Base-by-base conservation (phyloP, 2,113 vertebrate species). In the Podarcis cretensis region DNA sequence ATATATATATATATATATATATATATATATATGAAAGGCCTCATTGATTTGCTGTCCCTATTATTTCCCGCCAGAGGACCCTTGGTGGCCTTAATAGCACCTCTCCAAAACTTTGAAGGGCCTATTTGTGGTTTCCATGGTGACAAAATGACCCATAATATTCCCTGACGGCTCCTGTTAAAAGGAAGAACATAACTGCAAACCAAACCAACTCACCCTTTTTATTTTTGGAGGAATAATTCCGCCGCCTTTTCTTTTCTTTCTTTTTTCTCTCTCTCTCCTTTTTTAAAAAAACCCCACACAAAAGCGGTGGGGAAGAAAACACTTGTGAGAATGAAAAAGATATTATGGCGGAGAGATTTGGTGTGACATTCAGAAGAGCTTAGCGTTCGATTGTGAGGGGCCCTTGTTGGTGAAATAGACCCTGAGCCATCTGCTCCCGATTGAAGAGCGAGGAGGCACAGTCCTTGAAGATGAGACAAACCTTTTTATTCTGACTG, bases 11-110 rank as follows among this genome's bases (percentile, higher is more conserved):
- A 48, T 48, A 48, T 63, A 18, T 63, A 37, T 37, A 37, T 37
- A 20, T 63, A 20, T 63, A 18, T 63, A 20, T 92, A 91, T 93
- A 84, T 94, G 95, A 94, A 96, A 94, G 94, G 90, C 92, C 91
- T 93, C 94, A 94, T 96, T 95, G 95, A 95, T 96, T 95, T 95
- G 94, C 94, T 89, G 90, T 94, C 94, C 94, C 93, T 93, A 91
- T 95, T 94, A 90, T 95, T 92, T 93, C 94, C 93, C 87, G 68
- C 91, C 88, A 78, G 91, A 92, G 92, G 93, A 92, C 91, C 91
- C 94, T 92, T 89, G 66, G 82, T 0, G 54, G 90, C 90, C 93
- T 75, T 94, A 92, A 92, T 93, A 95, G 91, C 89, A 92, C 92
- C 91, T 95, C 94, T 93, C 91, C 89, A 93, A 94, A 93, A 90